Evolutionary conservation across 2,888 invertebrate species (phyloP).

Genomic region (Drosophila robusta): DNA sequence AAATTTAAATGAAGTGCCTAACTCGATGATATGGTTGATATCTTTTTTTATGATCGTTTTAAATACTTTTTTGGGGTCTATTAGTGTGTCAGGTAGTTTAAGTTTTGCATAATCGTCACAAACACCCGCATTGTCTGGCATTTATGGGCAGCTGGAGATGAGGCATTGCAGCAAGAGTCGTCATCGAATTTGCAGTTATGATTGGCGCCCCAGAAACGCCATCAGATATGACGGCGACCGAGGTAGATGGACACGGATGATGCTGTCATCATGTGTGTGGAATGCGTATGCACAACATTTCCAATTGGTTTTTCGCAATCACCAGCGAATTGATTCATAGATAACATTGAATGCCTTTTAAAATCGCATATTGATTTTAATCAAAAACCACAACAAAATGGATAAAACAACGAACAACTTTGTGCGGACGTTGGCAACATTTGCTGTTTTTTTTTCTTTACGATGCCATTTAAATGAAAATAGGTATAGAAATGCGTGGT

Average conservation of each 20-base stretch:
- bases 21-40: constrained; percentile 23
- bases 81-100: constrained; percentile 19
- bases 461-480: constrained; percentile 56
- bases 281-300: constrained; percentile 52
- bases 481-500: constrained; percentile 38
- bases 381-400: constrained; percentile 23
- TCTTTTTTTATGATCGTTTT: constrained; percentile 14
- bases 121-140: constrained; percentile 71
- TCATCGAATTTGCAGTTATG: constrained; percentile 48
- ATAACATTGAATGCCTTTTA: constrained; percentile 62
- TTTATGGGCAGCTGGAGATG: constrained; percentile 49
- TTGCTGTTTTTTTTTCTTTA: constrained; percentile 42
- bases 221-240: constrained; percentile 4
- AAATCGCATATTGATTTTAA: constrained; percentile 65
- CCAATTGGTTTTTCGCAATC: constrained; percentile 61
- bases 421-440: constrained; percentile 58
- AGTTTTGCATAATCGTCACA: constrained; percentile 69
- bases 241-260: background rate
- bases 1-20: constrained; percentile 41
- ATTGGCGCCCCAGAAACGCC: constrained; percentile 1
- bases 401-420: constrained; percentile 24
- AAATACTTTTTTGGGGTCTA: background rate
- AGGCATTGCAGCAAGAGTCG: constrained; percentile 43
- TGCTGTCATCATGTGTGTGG: constrained; percentile 47
- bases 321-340: constrained; percentile 50